Percentiles rank a stretch among this genome's conserved stretches.
These are phyloP conservation scores for Hemibagrus guttatus DNA, from an alignment of 2,797 vertebrate genomes.

Conservation along the genomic window DNA sequence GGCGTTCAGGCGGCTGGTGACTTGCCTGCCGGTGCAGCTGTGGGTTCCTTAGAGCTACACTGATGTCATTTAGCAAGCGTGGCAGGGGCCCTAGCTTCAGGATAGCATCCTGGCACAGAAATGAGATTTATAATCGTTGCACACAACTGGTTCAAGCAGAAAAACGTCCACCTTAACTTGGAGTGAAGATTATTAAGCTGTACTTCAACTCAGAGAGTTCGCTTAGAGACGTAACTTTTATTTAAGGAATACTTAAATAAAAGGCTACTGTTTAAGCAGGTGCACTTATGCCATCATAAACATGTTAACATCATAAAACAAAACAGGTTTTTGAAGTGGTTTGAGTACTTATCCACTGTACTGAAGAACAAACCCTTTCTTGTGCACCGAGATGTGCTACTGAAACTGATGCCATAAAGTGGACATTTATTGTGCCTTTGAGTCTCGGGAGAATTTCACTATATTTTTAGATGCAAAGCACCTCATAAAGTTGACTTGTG, in stretches of 20 bases:
- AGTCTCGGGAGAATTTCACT: background rate
- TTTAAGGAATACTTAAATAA: background rate
- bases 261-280: background rate
- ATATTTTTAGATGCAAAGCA: background rate
- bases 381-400: too few species aligned
- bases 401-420: background rate
- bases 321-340: background rate
- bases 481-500: background rate
- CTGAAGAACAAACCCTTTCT: too few species aligned
- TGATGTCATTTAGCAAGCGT: conserved; percentile 94
- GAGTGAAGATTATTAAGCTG: background rate
- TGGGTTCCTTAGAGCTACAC: conserved; percentile 92
- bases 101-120: conserved; percentile 83
- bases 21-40: conserved; percentile 94
- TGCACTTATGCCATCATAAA: background rate
- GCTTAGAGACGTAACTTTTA: too few species aligned
- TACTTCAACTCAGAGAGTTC: background rate
- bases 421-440: background rate
- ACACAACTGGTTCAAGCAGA: background rate
- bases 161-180: too few species aligned
- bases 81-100: conserved; percentile 93
- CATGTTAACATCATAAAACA: background rate
- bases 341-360: background rate
- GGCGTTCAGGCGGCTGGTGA: conserved; percentile 81
- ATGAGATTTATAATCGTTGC: background rate